phyloP scores from a whole-genome alignment of 1,140 invertebrate genomes.

The Drosophila pruinosa region DNA sequence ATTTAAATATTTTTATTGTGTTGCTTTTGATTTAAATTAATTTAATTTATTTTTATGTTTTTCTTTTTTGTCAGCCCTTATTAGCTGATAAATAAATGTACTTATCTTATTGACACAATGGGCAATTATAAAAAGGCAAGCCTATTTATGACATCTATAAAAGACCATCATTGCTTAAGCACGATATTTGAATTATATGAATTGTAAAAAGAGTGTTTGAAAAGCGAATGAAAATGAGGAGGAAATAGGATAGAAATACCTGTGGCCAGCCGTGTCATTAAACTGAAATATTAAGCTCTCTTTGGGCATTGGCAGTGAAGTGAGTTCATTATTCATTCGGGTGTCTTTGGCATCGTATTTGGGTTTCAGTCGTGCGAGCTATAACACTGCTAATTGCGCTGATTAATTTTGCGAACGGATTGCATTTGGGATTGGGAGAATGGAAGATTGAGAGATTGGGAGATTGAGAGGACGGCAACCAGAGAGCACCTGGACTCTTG shows the following conservation, averaged over 20 bases:
- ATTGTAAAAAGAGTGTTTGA: background rate
- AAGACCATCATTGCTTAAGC: too few relatives aligned
- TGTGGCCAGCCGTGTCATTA: slow-evolving; percentile 28
- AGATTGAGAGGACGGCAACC: background rate
- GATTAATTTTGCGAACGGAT: slow-evolving; percentile 65
- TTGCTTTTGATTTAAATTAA: too few relatives aligned
- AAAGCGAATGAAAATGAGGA: background rate
- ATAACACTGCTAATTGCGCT: slow-evolving; percentile 55
- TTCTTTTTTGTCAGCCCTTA: too few relatives aligned
- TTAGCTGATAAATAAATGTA: too few relatives aligned
- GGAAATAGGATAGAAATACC: slow-evolving; percentile 5
- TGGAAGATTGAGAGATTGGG: background rate
- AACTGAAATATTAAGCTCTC: slow-evolving; percentile 41
- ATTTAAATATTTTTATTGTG: too few relatives aligned
- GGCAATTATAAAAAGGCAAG: too few relatives aligned
- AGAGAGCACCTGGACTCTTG: background rate
- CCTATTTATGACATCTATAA: background rate
- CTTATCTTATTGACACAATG: too few relatives aligned
- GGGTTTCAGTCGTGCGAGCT: slow-evolving; percentile 18
- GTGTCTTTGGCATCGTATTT: slow-evolving; percentile 23
- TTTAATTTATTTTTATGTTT: too few relatives aligned
- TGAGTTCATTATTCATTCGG: slow-evolving; percentile 35
- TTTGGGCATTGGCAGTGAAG: background rate
- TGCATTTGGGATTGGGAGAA: slow-evolving; percentile 9
- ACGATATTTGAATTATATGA: too few relatives aligned